Evolutionary conservation across 1,140 invertebrate genomes (phyloP).

Genomic region (Dendrolimus kikuchii): DNA sequence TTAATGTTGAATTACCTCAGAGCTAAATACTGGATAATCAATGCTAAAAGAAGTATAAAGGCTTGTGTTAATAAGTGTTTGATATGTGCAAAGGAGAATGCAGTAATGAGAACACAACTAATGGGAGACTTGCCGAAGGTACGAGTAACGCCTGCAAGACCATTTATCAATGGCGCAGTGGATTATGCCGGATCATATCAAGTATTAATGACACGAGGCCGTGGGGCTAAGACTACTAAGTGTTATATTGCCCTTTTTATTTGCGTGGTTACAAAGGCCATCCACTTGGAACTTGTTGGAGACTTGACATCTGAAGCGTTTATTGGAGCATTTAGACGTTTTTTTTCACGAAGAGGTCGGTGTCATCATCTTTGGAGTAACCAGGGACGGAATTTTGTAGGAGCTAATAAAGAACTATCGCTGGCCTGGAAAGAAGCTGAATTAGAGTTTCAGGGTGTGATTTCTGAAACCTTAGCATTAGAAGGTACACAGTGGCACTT

Average conservation of each 20-base stretch:
- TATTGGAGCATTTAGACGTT: slow-evolving; percentile 17
- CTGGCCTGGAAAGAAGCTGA: too few species aligned
- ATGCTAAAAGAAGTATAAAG: too few species aligned
- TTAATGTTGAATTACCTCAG: too few species aligned
- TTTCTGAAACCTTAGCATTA: too few species aligned
- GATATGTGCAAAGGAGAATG: background rate
- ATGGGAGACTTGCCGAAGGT: slow-evolving; percentile 3
- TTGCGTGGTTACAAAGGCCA: slow-evolving; percentile 15
- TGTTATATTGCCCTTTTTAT: slow-evolving; percentile 17
- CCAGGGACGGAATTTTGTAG: too few species aligned
- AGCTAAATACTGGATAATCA: too few species aligned
- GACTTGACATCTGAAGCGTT: slow-evolving; percentile 15
- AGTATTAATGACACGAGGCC: slow-evolving; percentile 9
- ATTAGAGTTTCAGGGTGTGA: too few species aligned
- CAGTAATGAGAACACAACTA: background rate
- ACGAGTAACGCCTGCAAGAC: background rate
- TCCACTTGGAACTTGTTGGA: slow-evolving; percentile 15
- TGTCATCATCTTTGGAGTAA: slow-evolving; percentile 15
- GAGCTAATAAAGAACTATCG: too few species aligned
- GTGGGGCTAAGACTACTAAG: slow-evolving; percentile 12
- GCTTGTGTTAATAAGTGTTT: slow-evolving; percentile 1
- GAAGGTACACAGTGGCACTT: too few species aligned
- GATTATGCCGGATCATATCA: slow-evolving; percentile 4
- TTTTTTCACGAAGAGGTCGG: slow-evolving; percentile 13
- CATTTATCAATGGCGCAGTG: background rate